These are phyloP conservation scores for Nesometra sesokonis DNA, from an alignment of 35 echinoderm and acorn worm genomes.

Conservation along the genomic window DNA sequence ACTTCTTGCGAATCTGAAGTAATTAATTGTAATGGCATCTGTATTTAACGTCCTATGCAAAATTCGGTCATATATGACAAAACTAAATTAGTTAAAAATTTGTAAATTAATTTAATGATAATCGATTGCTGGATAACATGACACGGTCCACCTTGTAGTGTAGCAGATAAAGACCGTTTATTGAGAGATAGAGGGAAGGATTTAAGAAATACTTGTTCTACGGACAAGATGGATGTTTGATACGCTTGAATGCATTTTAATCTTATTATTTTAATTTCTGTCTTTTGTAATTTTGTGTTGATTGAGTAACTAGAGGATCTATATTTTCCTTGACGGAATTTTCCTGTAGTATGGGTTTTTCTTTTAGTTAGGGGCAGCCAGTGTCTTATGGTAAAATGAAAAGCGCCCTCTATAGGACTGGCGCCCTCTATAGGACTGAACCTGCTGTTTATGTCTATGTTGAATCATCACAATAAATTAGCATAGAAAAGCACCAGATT, in stretches of 20 bases:
- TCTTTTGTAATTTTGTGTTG: neutral
- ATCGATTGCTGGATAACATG: neutral
- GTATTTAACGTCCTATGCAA: neutral
- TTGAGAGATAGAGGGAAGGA: neutral
- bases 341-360: neutral
- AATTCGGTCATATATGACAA: neutral
- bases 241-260: neutral
- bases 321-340: neutral
- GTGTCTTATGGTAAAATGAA: neutral
- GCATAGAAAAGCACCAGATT: neutral
- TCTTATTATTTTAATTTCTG: neutral
- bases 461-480: neutral
- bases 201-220: neutral
- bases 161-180: neutral
- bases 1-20: neutral
- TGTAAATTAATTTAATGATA: neutral
- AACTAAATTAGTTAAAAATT: neutral
- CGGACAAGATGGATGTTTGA: neutral
- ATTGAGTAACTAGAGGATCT: neutral
- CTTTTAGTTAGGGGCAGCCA: neutral
- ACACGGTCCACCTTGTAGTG: neutral
- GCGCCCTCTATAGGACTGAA: neutral
- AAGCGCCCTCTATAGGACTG: neutral
- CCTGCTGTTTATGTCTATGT: neutral
- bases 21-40: neutral